Conservation (phyloP, 2,888 invertebrate genomes). For the Neocrepidodera transversa region DNA sequence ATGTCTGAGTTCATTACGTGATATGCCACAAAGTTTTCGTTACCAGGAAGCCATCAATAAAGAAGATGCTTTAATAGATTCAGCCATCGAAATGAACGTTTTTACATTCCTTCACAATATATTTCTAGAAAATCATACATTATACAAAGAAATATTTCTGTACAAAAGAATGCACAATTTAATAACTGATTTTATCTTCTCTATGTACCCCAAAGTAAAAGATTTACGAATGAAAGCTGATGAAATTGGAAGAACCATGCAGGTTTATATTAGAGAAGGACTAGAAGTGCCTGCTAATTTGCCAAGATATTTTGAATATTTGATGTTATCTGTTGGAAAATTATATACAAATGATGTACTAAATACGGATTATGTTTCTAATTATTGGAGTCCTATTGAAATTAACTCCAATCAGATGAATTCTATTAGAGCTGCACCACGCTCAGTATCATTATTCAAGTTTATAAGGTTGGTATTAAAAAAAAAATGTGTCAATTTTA, state of each 20-base stretch:
- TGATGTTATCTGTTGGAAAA: constrained; percentile 79
- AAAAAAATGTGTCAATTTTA: no score
- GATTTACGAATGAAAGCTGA: constrained; percentile 85
- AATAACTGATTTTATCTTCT: constrained; percentile 89
- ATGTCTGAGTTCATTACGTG: constrained; percentile 69
- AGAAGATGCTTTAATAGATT: constrained; percentile 81
- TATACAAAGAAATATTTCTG: constrained; percentile 82
- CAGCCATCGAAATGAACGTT: constrained; percentile 78
- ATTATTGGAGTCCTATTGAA: constrained; percentile 81
- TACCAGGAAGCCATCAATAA: constrained; percentile 70
- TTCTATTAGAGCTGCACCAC: constrained; percentile 62
- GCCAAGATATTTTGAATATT: constrained; percentile 81
- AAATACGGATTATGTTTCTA: constrained; percentile 72
- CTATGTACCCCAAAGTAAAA: constrained; percentile 91
- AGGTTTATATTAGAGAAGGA: constrained; percentile 59
- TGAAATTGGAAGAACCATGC: constrained; percentile 82
- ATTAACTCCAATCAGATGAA: constrained; percentile 55
- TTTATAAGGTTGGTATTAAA: constrained; percentile 71
- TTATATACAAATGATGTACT: constrained; percentile 80
- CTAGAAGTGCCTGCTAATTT: constrained; percentile 78
- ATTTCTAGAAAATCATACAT: constrained; percentile 72
- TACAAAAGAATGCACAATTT: constrained; percentile 82
- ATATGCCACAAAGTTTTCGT: constrained; percentile 65
- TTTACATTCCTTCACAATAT: constrained; percentile 81
- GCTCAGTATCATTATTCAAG: constrained; percentile 85